A percentile compares a stretch with the other conserved stretches of the same genome.
Conservation (phyloP, 2,888 invertebrate genomes). For the Yponomeuta malinellus region DNA sequence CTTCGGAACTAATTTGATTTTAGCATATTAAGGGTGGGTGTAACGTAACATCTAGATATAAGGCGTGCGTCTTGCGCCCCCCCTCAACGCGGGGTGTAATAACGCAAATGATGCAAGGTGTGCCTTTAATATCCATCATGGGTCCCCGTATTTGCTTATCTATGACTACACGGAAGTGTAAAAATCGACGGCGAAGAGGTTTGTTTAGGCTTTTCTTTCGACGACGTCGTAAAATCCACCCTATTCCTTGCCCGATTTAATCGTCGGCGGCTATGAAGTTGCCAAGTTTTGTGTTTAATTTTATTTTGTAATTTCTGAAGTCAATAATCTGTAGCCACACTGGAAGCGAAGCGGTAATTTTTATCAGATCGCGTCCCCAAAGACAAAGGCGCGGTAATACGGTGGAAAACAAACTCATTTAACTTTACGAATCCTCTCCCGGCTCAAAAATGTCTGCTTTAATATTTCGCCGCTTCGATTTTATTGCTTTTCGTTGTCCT, state of each 20-base stretch:
- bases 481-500: constrained; percentile 48
- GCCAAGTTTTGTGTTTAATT: neutral
- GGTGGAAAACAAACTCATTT: constrained; percentile 68
- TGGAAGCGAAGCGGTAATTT: constrained; percentile 42
- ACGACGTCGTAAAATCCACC: neutral
- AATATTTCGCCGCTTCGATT: constrained; percentile 63
- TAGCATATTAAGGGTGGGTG: constrained; percentile 72
- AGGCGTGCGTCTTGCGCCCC: constrained; percentile 61
- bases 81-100: constrained; percentile 55
- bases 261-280: neutral
- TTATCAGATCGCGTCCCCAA: constrained; percentile 58
- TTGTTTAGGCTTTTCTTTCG: constrained; percentile 9
- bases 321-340: constrained; percentile 14
- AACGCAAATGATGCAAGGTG: constrained; percentile 76
- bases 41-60: constrained; percentile 59
- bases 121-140: constrained; percentile 76
- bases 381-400: constrained; percentile 57
- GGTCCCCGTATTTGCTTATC: constrained; percentile 75
- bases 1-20: constrained; percentile 75
- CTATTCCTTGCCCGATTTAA: neutral
- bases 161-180: constrained; percentile 73
- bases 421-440: constrained; percentile 58
- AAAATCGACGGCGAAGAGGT: constrained; percentile 64
- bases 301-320: neutral
- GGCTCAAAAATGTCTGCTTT: constrained; percentile 56